A percentile compares a stretch with the other conserved stretches of the same genome.
These are phyloP conservation scores for Apistogramma diplotaenia DNA, from an alignment of 2,113 vertebrate species.

Conservation along the genomic window DNA sequence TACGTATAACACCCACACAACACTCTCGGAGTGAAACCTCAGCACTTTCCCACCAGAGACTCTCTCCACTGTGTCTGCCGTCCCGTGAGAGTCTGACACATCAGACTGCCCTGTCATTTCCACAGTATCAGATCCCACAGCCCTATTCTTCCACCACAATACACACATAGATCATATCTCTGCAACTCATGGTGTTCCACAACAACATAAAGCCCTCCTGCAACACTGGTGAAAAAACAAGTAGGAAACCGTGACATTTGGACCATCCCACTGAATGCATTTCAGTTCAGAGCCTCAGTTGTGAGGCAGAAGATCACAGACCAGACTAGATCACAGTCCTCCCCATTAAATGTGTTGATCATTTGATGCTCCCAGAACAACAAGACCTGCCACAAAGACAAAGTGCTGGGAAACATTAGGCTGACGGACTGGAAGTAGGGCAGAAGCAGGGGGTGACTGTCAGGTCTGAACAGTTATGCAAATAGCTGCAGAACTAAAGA, in stretches of 20 bases:
- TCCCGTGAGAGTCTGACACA: slow-evolving; percentile 66
- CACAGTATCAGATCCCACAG: slow-evolving; percentile 64
- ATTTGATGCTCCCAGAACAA: slow-evolving; percentile 58
- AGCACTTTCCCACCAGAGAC: slow-evolving; percentile 61
- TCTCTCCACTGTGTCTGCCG: slow-evolving; percentile 19
- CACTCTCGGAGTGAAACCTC: slow-evolving; percentile 29
- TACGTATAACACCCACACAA: slow-evolving; percentile 27
- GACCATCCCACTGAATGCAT: slow-evolving; percentile 4
- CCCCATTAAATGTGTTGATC: slow-evolving; percentile 45
- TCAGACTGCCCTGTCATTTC: slow-evolving; percentile 56
- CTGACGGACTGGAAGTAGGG: slow-evolving; percentile 69
- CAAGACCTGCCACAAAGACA: slow-evolving; percentile 46
- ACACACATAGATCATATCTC: slow-evolving; percentile 54
- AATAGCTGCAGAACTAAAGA: slow-evolving; percentile 52
- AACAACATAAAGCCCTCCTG: slow-evolving; percentile 41
- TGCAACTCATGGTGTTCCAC: slow-evolving; percentile 22
- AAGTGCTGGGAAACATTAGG: slow-evolving; percentile 69
- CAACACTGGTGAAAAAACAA: slow-evolving; percentile 45
- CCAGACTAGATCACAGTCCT: slow-evolving; percentile 28
- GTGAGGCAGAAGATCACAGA: slow-evolving; percentile 28
- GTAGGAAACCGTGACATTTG: slow-evolving; percentile 21
- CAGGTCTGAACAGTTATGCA: slow-evolving; percentile 66
- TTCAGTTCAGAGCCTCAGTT: background rate
- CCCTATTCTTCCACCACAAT: slow-evolving; percentile 46
- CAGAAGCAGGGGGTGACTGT: slow-evolving; percentile 59